Evolutionary conservation across 2,888 invertebrate species (phyloP).

Genomic region (Acleris laterana): DNA sequence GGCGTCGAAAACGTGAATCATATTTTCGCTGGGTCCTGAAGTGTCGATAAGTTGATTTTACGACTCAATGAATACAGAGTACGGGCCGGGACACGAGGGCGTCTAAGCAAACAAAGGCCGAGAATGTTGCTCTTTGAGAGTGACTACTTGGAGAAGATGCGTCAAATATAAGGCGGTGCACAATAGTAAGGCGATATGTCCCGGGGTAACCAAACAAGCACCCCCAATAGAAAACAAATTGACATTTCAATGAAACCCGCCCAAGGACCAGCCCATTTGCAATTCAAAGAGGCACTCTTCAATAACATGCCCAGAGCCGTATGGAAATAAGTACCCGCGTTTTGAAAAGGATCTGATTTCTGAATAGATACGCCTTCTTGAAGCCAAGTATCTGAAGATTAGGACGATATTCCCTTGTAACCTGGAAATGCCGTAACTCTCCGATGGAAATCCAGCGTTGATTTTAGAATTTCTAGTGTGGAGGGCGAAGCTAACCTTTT

Average conservation of each 20-base stretch:
- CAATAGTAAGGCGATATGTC: conserved; percentile 66
- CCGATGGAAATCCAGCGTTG: conserved; percentile 16
- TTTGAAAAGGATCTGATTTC: conserved; percentile 77
- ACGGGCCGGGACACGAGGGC: conserved; percentile 28
- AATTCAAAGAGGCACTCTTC: conserved; percentile 80
- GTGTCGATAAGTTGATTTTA: conserved; percentile 40
- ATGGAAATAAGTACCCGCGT: conserved; percentile 71
- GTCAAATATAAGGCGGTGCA: conserved; percentile 49
- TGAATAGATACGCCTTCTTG: conserved; percentile 52
- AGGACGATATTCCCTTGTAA: conserved; percentile 16
- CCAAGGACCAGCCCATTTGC: conserved; percentile 75
- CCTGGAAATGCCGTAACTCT: conserved; percentile 15
- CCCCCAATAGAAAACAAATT: conserved; percentile 83
- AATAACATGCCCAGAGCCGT: conserved; percentile 70
- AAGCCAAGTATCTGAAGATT: conserved; percentile 35
- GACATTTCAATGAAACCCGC: conserved; percentile 79
- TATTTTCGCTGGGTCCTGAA: conserved; percentile 39
- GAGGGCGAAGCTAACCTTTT: conserved; percentile 17
- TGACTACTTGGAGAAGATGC: conserved; percentile 45
- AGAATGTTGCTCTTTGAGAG: conserved; percentile 41
- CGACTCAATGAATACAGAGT: conserved; percentile 39
- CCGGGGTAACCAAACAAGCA: conserved; percentile 59
- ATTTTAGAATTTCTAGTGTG: conserved; percentile 13
- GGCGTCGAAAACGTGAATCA: conserved; percentile 40
- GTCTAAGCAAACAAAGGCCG: conserved; percentile 46